Evolutionary conservation across 1,140 invertebrate genomes (phyloP), one percentile per base, ranked within the genome.

Genomic region (Teleopsis dalmanni): DNA sequence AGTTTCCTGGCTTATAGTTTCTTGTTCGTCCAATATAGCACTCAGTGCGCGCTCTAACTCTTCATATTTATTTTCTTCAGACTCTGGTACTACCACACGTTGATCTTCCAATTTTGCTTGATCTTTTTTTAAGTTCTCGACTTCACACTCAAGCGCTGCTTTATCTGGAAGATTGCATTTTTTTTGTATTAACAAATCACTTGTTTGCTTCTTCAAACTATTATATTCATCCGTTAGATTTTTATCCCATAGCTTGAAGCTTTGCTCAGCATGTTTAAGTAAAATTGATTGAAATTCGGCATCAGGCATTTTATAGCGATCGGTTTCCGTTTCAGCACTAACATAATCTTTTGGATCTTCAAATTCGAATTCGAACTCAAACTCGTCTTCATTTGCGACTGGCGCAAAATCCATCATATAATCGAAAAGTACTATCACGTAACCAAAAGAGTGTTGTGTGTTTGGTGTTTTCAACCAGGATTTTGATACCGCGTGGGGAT

Each of bases 381-480:
- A 22, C n/a, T 46, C 36, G 1, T 41, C 36, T 26, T 52, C 45
- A 21, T 48, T 33, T 14, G 44, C n/a, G 0, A 48, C 44, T 9
- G 60, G 55, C 1, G 55, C 58, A 47, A 70, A 60, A 26, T 69
- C 65, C 52, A 57, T 62, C 4, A 70, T 52, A 13, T 65, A 70
- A 31, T 63, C 62, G 11, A 70, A 45, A 18, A 70, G 44, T 13
- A 67, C 54, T 21, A 70, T 58, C 1, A 69, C 60, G 51, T 67
- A 64, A 1, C 66, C 66, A 26, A 67, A 63, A 6, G 66, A 63
- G 18, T 63, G 60, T 37, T 58, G 56, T 3, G 63, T 59, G 25
- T 55, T 65, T 1, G 66, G 66, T 4, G 66, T 69, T 46, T 65
- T 59, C 1, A 70, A 38, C 54, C 62, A 69, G 4, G 66, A 70